Conservation (phyloP, 2,888 invertebrate species). For the Kryphioiulus occultus region DNA sequence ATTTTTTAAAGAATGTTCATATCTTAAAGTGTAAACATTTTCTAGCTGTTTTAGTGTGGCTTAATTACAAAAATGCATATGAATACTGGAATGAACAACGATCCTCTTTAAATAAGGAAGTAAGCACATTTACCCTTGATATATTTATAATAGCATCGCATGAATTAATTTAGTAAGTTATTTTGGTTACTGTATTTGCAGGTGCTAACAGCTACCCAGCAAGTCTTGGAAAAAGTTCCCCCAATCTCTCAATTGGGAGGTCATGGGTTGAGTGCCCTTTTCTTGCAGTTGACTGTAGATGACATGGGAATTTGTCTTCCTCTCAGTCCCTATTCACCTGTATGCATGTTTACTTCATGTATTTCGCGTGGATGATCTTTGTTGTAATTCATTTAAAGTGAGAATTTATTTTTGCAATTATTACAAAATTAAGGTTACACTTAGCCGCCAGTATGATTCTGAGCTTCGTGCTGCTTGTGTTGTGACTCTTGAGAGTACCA, state of each 20-base stretch:
- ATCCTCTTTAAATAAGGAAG: slow-evolving; percentile 87
- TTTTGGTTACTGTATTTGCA: slow-evolving; percentile 58
- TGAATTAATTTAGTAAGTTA: not conserved
- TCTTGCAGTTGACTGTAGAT: slow-evolving; percentile 91
- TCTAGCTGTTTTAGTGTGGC: slow-evolving; percentile 92
- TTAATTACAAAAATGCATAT: slow-evolving; percentile 99
- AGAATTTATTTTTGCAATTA: not conserved
- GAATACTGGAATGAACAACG: slow-evolving; percentile 99
- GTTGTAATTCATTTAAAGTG: too few relatives aligned
- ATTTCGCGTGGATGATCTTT: too few relatives aligned
- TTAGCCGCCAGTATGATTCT: slow-evolving; percentile 71
- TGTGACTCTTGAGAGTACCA: slow-evolving; percentile 94
- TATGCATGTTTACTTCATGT: slow-evolving; percentile 59
- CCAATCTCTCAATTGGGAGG: slow-evolving; percentile 77
- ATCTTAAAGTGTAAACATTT: not conserved
- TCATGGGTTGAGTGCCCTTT: slow-evolving; percentile 87
- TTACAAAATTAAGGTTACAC: slow-evolving; percentile 47
- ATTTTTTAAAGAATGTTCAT: not conserved
- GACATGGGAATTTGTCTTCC: slow-evolving; percentile 97
- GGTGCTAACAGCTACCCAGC: slow-evolving; percentile 64
- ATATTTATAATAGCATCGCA: not conserved
- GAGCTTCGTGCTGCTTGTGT: slow-evolving; percentile 92
- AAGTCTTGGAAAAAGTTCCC: slow-evolving; percentile 73
- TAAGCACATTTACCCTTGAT: slow-evolving; percentile 59
- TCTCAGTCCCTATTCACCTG: slow-evolving; percentile 80